A percentile compares a stretch with the other conserved stretches of the same genome.
phyloP scores from a whole-genome alignment of 2,888 invertebrate genomes.

The Nemotelus pantherinus region DNA sequence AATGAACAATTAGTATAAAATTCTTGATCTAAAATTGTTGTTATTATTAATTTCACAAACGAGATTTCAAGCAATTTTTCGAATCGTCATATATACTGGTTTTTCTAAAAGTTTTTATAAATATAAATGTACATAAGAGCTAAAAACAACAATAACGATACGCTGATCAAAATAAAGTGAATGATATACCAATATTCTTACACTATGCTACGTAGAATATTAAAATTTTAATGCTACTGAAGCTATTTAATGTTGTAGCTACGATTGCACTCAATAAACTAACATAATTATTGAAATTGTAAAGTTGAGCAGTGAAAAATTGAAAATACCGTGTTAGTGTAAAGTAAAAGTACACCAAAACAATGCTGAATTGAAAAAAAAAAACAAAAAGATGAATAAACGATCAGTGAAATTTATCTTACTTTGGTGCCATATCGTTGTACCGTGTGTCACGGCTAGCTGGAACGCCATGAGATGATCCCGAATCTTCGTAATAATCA shows the following conservation, averaged over 20 bases:
- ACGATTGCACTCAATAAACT: too few species aligned
- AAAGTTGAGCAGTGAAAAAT: not conserved
- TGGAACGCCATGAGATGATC: constrained; percentile 65
- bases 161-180: too few species aligned
- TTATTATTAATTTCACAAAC: constrained; percentile 51
- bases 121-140: too few species aligned
- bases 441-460: constrained; percentile 76
- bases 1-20: constrained; percentile 49
- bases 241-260: too few species aligned
- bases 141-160: too few species aligned
- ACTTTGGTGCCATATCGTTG: constrained; percentile 89
- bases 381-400: constrained; percentile 23
- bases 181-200: too few species aligned
- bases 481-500: constrained; percentile 66
- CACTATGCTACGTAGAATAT: too few species aligned
- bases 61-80: not conserved
- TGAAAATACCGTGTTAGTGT: not conserved
- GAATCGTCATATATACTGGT: too few species aligned
- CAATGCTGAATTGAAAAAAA: constrained; percentile 9
- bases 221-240: too few species aligned
- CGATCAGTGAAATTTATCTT: constrained; percentile 65
- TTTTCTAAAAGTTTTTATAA: too few species aligned
- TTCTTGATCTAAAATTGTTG: constrained; percentile 47
- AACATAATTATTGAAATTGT: too few species aligned
- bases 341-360: not conserved